phyloP scores from a whole-genome alignment of 2,888 invertebrate species.

The Phlogophora meticulosa region DNA sequence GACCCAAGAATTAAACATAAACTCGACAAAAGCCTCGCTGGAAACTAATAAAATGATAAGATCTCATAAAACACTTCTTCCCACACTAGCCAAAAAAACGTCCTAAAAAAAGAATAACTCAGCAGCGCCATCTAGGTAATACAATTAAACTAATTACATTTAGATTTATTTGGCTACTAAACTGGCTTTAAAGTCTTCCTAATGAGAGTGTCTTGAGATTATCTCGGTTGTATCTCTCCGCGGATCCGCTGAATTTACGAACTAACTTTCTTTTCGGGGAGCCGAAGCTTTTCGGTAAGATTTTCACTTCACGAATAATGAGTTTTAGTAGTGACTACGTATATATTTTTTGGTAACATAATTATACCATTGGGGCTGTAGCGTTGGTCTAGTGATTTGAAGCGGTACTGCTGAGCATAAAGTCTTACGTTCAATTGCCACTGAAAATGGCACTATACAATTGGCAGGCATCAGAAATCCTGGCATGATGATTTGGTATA shows the following conservation, averaged over 20 bases:
- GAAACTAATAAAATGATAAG: slow-evolving; percentile 18
- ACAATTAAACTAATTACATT: slow-evolving; percentile 61
- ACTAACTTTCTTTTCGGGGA: slow-evolving; percentile 37
- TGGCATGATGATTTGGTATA: too few relatives aligned
- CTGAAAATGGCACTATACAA: too few relatives aligned
- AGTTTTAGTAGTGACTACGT: slow-evolving; percentile 11
- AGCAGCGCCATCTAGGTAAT: slow-evolving; percentile 51
- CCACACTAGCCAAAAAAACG: slow-evolving; percentile 5
- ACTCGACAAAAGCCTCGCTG: neutral
- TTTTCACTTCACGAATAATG: slow-evolving; percentile 36
- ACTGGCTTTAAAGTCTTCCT: slow-evolving; percentile 59
- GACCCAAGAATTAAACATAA: neutral
- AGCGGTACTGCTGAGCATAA: too few relatives aligned
- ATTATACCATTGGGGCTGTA: too few relatives aligned
- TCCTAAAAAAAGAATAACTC: slow-evolving; percentile 32
- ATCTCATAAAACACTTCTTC: slow-evolving; percentile 10
- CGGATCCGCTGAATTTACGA: slow-evolving; percentile 48
- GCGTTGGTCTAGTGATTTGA: too few relatives aligned
- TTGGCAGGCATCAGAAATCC: too few relatives aligned
- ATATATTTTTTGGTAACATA: too few relatives aligned
- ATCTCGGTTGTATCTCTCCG: slow-evolving; percentile 56
- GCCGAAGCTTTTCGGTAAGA: slow-evolving; percentile 19
- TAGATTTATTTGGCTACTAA: slow-evolving; percentile 64
- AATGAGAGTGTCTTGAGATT: slow-evolving; percentile 59
- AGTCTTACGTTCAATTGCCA: too few relatives aligned